phyloP scores from a whole-genome alignment of 2,888 invertebrate species.

The Anthophora plumipes region DNA sequence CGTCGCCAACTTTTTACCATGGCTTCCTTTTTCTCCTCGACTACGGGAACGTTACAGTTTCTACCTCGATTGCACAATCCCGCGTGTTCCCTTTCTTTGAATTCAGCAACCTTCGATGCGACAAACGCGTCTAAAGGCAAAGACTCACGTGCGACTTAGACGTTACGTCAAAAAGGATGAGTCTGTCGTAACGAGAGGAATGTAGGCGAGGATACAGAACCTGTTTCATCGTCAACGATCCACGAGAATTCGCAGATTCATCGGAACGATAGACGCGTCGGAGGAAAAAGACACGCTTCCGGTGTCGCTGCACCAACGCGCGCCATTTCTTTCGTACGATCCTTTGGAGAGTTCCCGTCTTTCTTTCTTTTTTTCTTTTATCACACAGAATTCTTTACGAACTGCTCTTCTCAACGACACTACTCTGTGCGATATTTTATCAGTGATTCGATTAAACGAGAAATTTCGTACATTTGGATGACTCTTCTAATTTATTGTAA shows the following conservation, averaged over 20 bases:
- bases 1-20: neutral
- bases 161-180: constrained; percentile 18
- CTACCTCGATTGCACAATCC: neutral
- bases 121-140: too few relatives aligned
- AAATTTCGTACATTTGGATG: too few relatives aligned
- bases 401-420: too few relatives aligned
- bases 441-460: too few relatives aligned
- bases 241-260: constrained; percentile 57
- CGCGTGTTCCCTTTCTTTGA: neutral
- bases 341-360: too few relatives aligned
- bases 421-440: too few relatives aligned
- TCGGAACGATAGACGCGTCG: constrained; percentile 32
- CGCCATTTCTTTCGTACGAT: constrained; percentile 6
- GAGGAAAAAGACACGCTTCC: constrained; percentile 19
- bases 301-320: constrained; percentile 16
- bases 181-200: constrained; percentile 30
- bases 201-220: constrained; percentile 50
- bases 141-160: neutral
- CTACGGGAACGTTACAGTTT: neutral
- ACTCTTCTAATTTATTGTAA: too few relatives aligned
- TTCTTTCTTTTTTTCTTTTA: too few relatives aligned
- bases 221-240: constrained; percentile 48
- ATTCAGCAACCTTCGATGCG: neutral
- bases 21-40: neutral
- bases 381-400: too few relatives aligned